These are phyloP conservation scores for Hydrophis major DNA, from an alignment of 2,797 vertebrate genomes.

Conservation along the genomic window DNA sequence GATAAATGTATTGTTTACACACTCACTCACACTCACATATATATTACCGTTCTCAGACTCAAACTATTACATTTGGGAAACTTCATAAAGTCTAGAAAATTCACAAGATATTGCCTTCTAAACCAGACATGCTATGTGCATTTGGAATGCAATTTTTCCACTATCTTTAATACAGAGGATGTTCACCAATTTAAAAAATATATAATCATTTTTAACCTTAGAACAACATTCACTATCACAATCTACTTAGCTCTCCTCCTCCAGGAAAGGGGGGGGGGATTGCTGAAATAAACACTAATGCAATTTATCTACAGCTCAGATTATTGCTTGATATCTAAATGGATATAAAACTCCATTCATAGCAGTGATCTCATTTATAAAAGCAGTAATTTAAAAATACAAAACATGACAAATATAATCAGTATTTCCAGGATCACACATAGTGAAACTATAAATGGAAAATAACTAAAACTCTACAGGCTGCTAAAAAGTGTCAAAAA, in stretches of 20 bases:
- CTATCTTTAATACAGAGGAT: not conserved
- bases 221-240: slow-evolving; percentile 45
- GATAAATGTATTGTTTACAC: not conserved
- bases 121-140: slow-evolving; percentile 18
- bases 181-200: slow-evolving; percentile 30
- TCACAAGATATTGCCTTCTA: slow-evolving; percentile 36
- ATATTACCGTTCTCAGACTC: not conserved
- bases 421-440: not conserved
- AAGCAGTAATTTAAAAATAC: not conserved
- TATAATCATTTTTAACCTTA: slow-evolving; percentile 28
- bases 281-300: not conserved
- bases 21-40: too few species aligned
- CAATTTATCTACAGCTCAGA: not conserved
- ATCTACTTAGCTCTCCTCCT: slow-evolving; percentile 31
- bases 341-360: not conserved
- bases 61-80: not conserved
- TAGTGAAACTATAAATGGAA: not conserved
- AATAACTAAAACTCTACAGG: not conserved
- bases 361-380: not conserved
- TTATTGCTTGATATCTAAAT: not conserved
- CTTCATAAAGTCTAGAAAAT: slow-evolving; percentile 39
- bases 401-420: not conserved
- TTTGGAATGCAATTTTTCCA: slow-evolving; percentile 41
- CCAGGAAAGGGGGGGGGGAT: slow-evolving; percentile 37
- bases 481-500: not conserved